Evolutionary conservation across 2,113 vertebrate species (phyloP).

Genomic region (Prunella himalayana): DNA sequence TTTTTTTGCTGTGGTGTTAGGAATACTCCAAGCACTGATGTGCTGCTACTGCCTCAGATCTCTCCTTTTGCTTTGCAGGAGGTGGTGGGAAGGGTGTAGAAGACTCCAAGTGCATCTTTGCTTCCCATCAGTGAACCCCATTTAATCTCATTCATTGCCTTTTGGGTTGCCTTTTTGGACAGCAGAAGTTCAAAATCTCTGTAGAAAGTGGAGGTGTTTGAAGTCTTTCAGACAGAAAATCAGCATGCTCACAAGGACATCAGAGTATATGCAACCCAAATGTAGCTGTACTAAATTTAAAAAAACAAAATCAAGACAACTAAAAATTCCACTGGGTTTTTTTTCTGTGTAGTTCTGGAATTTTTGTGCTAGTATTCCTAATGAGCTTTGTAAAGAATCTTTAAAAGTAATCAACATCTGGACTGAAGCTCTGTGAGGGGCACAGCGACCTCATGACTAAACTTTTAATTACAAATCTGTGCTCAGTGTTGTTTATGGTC

Average conservation of each 20-base stretch:
- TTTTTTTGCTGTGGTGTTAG: not conserved
- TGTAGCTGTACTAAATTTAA: not conserved
- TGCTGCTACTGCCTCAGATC: accelerated
- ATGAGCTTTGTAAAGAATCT: not conserved
- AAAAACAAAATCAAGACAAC: not conserved
- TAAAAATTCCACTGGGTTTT: not conserved
- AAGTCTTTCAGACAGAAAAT: not conserved
- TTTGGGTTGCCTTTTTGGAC: not conserved
- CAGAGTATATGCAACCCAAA: not conserved
- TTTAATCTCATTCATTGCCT: not conserved
- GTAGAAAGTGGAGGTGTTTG: not conserved
- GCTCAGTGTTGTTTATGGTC: not conserved
- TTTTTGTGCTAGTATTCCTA: not conserved
- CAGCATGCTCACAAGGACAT: not conserved
- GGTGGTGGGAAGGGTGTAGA: not conserved
- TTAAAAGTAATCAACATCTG: not conserved
- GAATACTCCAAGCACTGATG: not conserved
- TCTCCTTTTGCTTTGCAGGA: not conserved
- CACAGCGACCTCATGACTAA: not conserved
- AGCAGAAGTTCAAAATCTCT: not conserved
- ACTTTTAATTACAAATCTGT: not conserved
- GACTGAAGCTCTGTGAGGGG: not conserved
- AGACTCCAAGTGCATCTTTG: not conserved
- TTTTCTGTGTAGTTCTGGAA: not conserved
- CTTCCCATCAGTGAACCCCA: not conserved